Conservation (phyloP, 1,140 invertebrate species). For the Periplaneta americana region DNA sequence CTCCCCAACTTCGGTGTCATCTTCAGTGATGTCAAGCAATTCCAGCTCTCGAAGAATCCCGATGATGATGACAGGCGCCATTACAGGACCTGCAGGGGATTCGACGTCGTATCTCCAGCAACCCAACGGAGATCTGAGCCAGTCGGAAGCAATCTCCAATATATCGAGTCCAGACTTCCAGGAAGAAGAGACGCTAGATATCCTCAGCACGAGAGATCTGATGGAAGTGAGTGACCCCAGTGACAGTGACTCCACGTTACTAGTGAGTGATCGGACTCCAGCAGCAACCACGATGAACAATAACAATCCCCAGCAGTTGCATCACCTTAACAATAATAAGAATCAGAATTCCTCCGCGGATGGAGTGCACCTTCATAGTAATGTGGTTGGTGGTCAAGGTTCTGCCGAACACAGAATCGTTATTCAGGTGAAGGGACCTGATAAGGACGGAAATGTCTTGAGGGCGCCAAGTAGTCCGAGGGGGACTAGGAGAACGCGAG, state of each 20-base stretch:
- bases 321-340: conserved; percentile 3
- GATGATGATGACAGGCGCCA: background rate
- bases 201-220: conserved; percentile 58
- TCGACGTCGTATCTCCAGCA: background rate
- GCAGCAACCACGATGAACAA: conserved; percentile 46
- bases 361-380: background rate
- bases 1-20: conserved; percentile 79
- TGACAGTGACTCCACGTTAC: conserved; percentile 71
- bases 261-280: conserved; percentile 16
- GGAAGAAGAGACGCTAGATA: conserved; percentile 61
- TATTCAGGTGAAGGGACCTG: conserved; percentile 74
- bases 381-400: background rate
- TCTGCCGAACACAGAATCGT: conserved; percentile 59
- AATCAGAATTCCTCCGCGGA: background rate
- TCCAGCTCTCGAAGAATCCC: conserved; percentile 12
- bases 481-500: conserved; percentile 28
- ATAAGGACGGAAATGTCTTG: conserved; percentile 41
- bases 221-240: conserved; percentile 84
- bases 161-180: conserved; percentile 83
- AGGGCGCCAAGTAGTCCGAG: conserved; percentile 27
- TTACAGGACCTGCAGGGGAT: background rate
- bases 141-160: conserved; percentile 75
- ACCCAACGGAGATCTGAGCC: conserved; percentile 26
- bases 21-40: conserved; percentile 67
- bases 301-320: background rate